Evolutionary conservation across 2,113 vertebrate genomes (phyloP).

Genomic region (Nyctereutes procyonoides): DNA sequence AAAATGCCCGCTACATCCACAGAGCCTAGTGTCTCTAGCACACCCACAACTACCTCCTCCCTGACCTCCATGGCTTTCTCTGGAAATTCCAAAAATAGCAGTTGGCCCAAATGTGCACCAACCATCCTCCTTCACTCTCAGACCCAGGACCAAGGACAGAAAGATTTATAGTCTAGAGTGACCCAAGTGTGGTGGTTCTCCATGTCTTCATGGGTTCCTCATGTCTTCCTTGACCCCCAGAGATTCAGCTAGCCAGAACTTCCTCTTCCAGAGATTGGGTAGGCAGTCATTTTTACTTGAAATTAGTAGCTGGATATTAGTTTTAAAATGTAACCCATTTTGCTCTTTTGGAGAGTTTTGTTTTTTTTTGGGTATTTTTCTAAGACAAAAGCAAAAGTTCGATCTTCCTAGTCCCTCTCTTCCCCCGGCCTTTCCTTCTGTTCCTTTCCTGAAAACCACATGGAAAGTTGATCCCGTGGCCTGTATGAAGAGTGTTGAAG

Average conservation of each 20-base stretch:
- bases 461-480: background rate
- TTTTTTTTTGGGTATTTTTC: background rate
- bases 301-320: background rate
- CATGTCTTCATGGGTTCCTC: accelerated
- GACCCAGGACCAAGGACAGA: background rate
- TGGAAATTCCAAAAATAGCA: background rate
- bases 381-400: background rate
- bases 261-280: background rate
- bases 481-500: background rate
- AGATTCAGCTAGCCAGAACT: background rate
- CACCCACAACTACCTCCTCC: background rate
- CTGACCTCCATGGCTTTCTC: background rate
- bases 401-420: background rate
- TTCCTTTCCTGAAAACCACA: background rate
- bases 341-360: background rate
- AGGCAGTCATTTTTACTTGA: background rate
- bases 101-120: too few relatives aligned
- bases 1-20: background rate
- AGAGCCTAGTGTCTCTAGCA: background rate
- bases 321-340: constrained; percentile 41
- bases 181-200: background rate
- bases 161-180: background rate
- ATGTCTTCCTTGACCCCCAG: background rate
- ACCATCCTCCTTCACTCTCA: background rate
- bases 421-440: background rate